Percentiles rank a stretch among this genome's conserved stretches.
Conservation (phyloP, 37 sponge, comb jelly and placozoan genomes). For the Chondrosia reniformis region DNA sequence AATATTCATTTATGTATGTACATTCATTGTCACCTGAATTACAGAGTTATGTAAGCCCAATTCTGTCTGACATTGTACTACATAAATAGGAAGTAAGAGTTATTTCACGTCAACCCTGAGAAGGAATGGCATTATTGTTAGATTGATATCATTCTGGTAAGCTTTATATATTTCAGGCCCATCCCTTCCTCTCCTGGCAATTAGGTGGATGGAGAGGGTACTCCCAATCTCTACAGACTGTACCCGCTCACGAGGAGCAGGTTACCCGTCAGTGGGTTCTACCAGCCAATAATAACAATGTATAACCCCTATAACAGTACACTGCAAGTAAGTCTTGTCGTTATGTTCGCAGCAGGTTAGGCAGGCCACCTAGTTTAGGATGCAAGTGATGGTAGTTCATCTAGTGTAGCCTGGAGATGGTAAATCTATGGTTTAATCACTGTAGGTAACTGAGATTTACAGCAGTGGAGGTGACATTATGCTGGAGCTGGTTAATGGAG, state of each 20-base stretch:
- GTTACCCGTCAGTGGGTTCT: slow-evolving; percentile 83
- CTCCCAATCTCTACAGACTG: slow-evolving; percentile 69
- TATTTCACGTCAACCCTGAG: not conserved
- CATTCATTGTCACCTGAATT: not conserved
- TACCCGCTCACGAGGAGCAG: slow-evolving; percentile 59
- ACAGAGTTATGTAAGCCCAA: not conserved
- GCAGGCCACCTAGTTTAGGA: too few species aligned
- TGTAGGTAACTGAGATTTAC: slow-evolving; percentile 81
- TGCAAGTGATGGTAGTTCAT: too few species aligned
- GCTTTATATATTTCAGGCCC: too few species aligned
- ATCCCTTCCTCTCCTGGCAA: not conserved
- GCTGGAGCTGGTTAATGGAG: slow-evolving; percentile 69
- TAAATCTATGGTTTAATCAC: not conserved
- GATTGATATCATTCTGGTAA: not conserved
- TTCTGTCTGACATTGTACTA: too few species aligned
- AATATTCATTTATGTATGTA: not conserved
- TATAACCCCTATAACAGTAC: slow-evolving; percentile 73
- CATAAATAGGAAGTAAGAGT: not conserved
- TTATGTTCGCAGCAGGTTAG: not conserved
- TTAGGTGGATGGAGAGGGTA: slow-evolving; percentile 75
- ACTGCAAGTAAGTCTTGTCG: slow-evolving; percentile 59
- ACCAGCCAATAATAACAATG: slow-evolving; percentile 79
- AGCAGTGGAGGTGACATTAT: slow-evolving; percentile 80
- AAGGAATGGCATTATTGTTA: not conserved
- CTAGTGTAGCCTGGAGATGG: not conserved